These are phyloP conservation scores for Drosophila lacertosa DNA, from an alignment of 1,140 invertebrate species.

Conservation along the genomic window DNA sequence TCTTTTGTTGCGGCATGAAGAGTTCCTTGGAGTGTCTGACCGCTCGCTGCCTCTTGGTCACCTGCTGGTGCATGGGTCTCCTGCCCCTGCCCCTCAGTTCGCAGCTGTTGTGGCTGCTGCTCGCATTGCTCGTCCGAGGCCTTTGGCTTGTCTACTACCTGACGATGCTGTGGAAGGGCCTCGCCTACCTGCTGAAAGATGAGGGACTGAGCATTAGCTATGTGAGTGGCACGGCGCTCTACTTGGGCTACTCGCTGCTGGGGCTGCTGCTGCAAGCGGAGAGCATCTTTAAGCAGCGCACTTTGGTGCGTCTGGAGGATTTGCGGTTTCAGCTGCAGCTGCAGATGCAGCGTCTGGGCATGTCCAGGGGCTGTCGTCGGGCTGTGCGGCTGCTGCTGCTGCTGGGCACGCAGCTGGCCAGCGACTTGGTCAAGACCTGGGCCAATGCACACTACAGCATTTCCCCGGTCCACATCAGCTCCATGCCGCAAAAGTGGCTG, in stretches of 20 bases:
- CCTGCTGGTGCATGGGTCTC: slow-evolving; percentile 43
- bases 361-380: slow-evolving; percentile 29
- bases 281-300: slow-evolving; percentile 40
- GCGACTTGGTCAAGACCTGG: slow-evolving; percentile 36
- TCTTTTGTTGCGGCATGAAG: slow-evolving; percentile 38
- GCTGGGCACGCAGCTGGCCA: slow-evolving; percentile 28
- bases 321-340: slow-evolving; percentile 49
- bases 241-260: slow-evolving; percentile 37
- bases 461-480: slow-evolving; percentile 41
- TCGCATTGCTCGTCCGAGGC: slow-evolving; percentile 33
- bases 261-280: slow-evolving; percentile 48
- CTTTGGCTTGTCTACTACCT: slow-evolving; percentile 49
- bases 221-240: slow-evolving; percentile 28
- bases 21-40: slow-evolving; percentile 50
- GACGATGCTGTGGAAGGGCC: neutral
- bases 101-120: slow-evolving; percentile 7
- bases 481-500: slow-evolving; percentile 48
- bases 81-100: slow-evolving; percentile 37
- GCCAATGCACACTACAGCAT: slow-evolving; percentile 12
- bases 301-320: slow-evolving; percentile 24
- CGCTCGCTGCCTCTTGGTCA: slow-evolving; percentile 18
- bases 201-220: slow-evolving; percentile 19
- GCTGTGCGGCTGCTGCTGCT: slow-evolving; percentile 25
- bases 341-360: slow-evolving; percentile 61
- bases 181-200: neutral